Evolutionary conservation across 2,113 vertebrate species (phyloP).

Genomic region (Bagarius yarrelli): DNA sequence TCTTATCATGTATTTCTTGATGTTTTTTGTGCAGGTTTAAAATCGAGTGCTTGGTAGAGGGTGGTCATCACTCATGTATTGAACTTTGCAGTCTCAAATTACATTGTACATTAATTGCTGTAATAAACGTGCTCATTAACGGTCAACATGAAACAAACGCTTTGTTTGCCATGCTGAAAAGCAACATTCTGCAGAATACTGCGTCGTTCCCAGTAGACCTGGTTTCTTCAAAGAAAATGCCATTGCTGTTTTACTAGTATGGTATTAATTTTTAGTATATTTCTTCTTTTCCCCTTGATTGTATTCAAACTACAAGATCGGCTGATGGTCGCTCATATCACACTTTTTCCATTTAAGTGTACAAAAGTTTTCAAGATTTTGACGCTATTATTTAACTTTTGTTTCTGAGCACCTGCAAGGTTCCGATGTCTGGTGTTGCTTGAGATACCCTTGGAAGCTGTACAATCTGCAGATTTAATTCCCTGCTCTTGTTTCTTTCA

Average conservation of each 20-base stretch:
- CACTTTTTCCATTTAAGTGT: too few species aligned
- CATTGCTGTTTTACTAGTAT: neutral
- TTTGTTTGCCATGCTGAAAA: neutral
- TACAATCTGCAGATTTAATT: slow-evolving; percentile 37
- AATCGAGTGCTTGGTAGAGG: neutral
- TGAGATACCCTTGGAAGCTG: neutral
- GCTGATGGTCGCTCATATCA: too few species aligned
- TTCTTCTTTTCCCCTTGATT: neutral
- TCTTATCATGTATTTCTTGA: neutral
- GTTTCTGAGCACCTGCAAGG: neutral
- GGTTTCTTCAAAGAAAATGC: neutral
- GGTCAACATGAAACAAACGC: neutral
- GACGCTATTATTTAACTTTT: neutral
- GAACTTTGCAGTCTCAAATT: neutral
- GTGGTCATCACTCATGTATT: neutral
- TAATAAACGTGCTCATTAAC: neutral
- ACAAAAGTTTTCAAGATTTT: neutral
- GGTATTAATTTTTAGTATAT: neutral
- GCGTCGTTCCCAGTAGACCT: neutral
- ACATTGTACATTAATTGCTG: neutral
- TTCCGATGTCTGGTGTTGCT: slow-evolving; percentile 21
- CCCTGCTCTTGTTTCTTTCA: slow-evolving; percentile 35
- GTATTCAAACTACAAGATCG: neutral
- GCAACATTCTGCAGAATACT: neutral
- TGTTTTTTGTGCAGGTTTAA: neutral